These are phyloP conservation scores for Myzus persicae DNA, from an alignment of 1,140 invertebrate species.

Conservation along the genomic window DNA sequence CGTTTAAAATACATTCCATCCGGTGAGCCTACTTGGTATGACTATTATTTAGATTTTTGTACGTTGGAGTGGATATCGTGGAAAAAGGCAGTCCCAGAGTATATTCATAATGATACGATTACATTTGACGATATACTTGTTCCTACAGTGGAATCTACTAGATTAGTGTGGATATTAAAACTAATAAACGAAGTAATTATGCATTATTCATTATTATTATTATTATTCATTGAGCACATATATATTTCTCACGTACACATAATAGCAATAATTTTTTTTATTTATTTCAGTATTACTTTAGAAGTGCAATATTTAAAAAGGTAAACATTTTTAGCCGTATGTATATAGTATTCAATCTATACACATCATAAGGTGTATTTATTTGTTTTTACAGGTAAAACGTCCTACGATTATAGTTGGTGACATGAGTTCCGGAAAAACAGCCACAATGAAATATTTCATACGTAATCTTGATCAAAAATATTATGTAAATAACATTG, in stretches of 20 bases:
- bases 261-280: neutral
- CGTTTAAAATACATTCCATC: slow-evolving; percentile 21
- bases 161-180: slow-evolving; percentile 17
- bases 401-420: slow-evolving; percentile 84
- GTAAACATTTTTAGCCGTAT: neutral
- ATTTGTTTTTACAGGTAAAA: slow-evolving; percentile 64
- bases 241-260: neutral
- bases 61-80: slow-evolving; percentile 29
- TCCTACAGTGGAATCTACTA: slow-evolving; percentile 17
- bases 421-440: slow-evolving; percentile 90
- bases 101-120: neutral
- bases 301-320: slow-evolving; percentile 51
- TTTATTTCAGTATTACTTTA: slow-evolving; percentile 46
- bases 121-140: slow-evolving; percentile 21
- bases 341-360: neutral
- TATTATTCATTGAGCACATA: neutral
- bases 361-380: neutral
- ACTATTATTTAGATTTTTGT: slow-evolving; percentile 31
- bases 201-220: neutral
- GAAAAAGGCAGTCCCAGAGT: neutral
- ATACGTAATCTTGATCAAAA: slow-evolving; percentile 74
- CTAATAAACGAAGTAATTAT: slow-evolving; percentile 45
- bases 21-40: slow-evolving; percentile 41
- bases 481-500: slow-evolving; percentile 71
- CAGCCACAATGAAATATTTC: slow-evolving; percentile 84